These are phyloP conservation scores for Nomia melanderi DNA, from an alignment of 1,140 invertebrate genomes.

Conservation along the genomic window DNA sequence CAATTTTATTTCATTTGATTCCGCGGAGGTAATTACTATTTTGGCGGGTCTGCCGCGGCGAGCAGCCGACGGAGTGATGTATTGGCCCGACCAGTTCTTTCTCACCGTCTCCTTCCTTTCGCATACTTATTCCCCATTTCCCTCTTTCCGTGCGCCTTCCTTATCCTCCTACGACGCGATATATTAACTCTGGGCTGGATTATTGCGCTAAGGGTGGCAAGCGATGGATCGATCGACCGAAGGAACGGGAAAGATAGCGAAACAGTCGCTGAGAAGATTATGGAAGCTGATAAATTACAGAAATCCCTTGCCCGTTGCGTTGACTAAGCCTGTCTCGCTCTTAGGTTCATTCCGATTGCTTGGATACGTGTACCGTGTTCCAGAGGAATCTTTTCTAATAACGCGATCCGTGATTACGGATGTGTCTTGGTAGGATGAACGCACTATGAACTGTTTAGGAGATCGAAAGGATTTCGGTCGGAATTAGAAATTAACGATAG, in stretches of 20 bases:
- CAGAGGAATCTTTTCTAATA: background rate
- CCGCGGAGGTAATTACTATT: constrained; percentile 79
- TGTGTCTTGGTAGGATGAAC: too few relatives aligned
- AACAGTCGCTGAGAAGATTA: constrained; percentile 41
- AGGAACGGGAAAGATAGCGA: constrained; percentile 39
- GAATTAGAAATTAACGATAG: too few relatives aligned
- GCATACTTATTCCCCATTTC: constrained; percentile 10
- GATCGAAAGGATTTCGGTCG: too few relatives aligned
- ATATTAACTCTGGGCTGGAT: constrained; percentile 61
- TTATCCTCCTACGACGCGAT: constrained; percentile 30
- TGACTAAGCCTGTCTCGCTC: background rate
- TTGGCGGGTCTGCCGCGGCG: constrained; percentile 73
- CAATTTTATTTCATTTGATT: constrained; percentile 82
- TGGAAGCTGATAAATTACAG: constrained; percentile 52
- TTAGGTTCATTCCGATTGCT: background rate
- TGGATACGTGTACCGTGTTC: background rate
- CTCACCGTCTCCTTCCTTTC: constrained; percentile 55
- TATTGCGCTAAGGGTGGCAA: constrained; percentile 61
- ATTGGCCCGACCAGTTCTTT: constrained; percentile 73
- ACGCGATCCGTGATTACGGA: background rate
- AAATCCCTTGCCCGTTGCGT: background rate
- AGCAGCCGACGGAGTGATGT: constrained; percentile 75
- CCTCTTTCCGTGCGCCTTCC: constrained; percentile 58
- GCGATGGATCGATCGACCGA: constrained; percentile 55
- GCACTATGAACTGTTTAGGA: too few relatives aligned